Evolutionary conservation across 2,113 vertebrate species (phyloP), one percentile per base, ranked within the genome.

Genomic region (Synchiropus splendidus): DNA sequence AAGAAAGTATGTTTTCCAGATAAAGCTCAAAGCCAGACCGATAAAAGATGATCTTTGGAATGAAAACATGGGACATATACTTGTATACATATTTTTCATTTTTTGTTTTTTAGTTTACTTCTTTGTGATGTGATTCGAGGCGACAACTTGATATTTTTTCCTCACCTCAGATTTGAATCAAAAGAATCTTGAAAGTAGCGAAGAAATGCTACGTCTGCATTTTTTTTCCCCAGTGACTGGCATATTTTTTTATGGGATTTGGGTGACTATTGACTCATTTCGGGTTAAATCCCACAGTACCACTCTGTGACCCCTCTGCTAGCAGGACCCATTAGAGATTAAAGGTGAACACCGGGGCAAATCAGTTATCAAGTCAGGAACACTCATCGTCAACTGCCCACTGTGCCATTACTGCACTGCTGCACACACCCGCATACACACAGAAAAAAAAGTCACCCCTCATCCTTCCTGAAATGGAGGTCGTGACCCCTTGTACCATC

Each of bases 341-440:
- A 82, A 80, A 85, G 81, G 79, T 85, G 77, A 85, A 81, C 61
- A 62, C 46, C 1, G 63, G 82, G 79, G 67, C 78, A 83, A 77
- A 79, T 77, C 65, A 63, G 77, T 79, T 79, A 83, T 79, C 61
- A 59, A 77, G 75, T 84, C 78, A 80, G 46, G 77, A 83, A 68
- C 66, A 65, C 70, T 83, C 73, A 73, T 41, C 39, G 17, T 83
- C 78, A 83, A 64, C 65, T 63, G 69, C 59, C 64, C 61, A 74
- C 67, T 75, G 66, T 75, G 77, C 54, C 48, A 42, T 68, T 65
- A 52, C 54, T 71, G 43, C 71, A 59, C 51, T 66, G 32, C 14
- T 42, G 13, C 54, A 27, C 44, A 44, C 10, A 54, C 34, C 43
- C 48, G 16, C 31, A 12, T 33, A 33, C 44, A 44, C 17, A 39